Evolutionary conservation across 2,113 vertebrate species (phyloP).

Genomic region (Pachycephala philippinensis): DNA sequence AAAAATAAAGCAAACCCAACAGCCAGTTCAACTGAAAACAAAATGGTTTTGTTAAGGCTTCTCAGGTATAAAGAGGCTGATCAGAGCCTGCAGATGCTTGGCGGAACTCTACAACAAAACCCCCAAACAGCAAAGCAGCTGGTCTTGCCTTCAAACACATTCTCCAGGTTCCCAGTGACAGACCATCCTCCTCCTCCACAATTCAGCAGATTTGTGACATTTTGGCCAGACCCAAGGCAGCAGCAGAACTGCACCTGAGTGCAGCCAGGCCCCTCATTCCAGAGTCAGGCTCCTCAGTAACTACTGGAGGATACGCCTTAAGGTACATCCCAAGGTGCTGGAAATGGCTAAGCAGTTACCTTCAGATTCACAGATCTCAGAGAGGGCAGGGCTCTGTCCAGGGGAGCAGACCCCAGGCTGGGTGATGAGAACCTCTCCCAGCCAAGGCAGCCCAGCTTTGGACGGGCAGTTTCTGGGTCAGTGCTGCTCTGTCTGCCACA

Average conservation of each 20-base stretch:
- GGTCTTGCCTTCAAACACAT: neutral
- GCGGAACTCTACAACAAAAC: neutral
- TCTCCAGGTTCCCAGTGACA: neutral
- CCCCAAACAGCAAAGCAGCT: neutral
- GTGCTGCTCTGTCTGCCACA: neutral
- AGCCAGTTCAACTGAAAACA: neutral
- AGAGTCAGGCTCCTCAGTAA: neutral
- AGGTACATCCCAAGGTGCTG: neutral
- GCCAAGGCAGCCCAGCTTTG: neutral
- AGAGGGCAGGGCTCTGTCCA: neutral
- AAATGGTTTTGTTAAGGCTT: neutral
- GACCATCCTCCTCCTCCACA: neutral
- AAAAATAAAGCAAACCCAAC: constrained; percentile 31
- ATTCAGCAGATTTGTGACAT: neutral
- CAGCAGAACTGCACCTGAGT: neutral
- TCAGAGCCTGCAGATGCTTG: neutral
- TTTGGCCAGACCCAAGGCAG: neutral
- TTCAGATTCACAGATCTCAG: neutral
- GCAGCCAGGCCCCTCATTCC: neutral
- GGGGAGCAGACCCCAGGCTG: neutral
- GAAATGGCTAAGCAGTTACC: neutral
- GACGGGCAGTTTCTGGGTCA: neutral
- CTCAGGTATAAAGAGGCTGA: neutral
- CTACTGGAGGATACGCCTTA: neutral
- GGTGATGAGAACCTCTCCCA: neutral